A percentile compares a stretch with the other conserved stretches of the same genome.
phyloP scores from a whole-genome alignment of 2,113 vertebrate genomes.

The Syngnathus scovelli region DNA sequence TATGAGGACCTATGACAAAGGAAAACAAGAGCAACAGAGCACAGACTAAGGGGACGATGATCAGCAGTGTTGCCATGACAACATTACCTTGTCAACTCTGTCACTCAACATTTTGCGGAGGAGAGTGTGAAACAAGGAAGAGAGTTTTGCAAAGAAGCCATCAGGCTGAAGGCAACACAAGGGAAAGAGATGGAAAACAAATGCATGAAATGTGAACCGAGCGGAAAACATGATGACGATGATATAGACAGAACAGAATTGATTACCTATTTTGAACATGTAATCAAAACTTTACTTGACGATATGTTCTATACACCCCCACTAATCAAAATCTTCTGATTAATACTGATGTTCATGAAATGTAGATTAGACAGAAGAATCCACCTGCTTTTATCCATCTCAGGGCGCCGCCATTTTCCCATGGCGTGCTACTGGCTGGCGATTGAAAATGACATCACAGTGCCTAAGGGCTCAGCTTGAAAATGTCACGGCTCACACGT shows the following conservation, averaged over 20 bases:
- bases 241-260: constrained; percentile 27
- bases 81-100: constrained; percentile 74
- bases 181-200: constrained; percentile 46
- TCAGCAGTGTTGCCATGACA: constrained; percentile 40
- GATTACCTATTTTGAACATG: background rate
- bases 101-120: constrained; percentile 66
- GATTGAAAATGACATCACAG: too few species aligned
- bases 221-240: constrained; percentile 31
- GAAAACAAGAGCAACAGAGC: constrained; percentile 31
- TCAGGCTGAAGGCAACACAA: constrained; percentile 67
- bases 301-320: too few species aligned
- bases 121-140: constrained; percentile 75
- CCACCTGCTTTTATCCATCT: too few species aligned
- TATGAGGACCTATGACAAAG: constrained; percentile 8
- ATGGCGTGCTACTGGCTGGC: too few species aligned
- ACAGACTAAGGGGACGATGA: constrained; percentile 23
- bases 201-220: constrained; percentile 41
- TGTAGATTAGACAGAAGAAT: too few species aligned
- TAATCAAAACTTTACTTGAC: background rate
- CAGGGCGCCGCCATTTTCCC: too few species aligned
- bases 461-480: too few species aligned
- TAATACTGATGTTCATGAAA: too few species aligned
- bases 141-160: constrained; percentile 79
- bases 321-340: too few species aligned
- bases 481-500: too few species aligned